Percentiles rank a stretch among this genome's conserved stretches.
These are phyloP conservation scores for Homarus gammarus DNA, from an alignment of 2,888 invertebrate species.

Conservation along the genomic window DNA sequence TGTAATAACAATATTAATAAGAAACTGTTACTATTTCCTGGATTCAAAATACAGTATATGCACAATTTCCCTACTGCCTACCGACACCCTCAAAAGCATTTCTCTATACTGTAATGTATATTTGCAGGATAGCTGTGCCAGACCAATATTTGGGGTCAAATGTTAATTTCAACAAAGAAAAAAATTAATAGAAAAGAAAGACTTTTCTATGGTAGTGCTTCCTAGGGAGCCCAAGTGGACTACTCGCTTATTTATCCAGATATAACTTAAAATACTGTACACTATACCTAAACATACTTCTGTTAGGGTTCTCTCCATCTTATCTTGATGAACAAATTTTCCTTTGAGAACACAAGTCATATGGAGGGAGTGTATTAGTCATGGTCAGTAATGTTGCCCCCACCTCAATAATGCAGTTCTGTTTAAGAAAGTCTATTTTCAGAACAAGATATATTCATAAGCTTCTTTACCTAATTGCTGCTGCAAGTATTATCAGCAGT, in stretches of 20 bases:
- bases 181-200: background rate
- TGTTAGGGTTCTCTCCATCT: too few species aligned
- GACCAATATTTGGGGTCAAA: background rate
- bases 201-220: background rate
- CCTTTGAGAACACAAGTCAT: background rate
- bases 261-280: too few species aligned
- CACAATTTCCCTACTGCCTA: too few species aligned
- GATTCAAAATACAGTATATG: too few species aligned
- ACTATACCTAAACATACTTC: too few species aligned
- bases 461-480: background rate
- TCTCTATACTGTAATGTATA: too few species aligned
- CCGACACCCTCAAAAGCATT: too few species aligned
- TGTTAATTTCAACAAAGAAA: background rate
- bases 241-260: too few species aligned
- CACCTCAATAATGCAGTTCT: background rate
- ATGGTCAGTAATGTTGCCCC: background rate
- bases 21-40: too few species aligned
- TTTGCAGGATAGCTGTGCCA: too few species aligned
- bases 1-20: too few species aligned
- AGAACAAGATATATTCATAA: background rate
- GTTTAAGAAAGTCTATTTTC: background rate
- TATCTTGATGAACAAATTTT: background rate
- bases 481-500: constrained; percentile 16
- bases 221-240: too few species aligned
- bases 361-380: background rate